phyloP scores from a whole-genome alignment of 92 coral and sea anemone genomes.

The Umimayanthus kanabou region DNA sequence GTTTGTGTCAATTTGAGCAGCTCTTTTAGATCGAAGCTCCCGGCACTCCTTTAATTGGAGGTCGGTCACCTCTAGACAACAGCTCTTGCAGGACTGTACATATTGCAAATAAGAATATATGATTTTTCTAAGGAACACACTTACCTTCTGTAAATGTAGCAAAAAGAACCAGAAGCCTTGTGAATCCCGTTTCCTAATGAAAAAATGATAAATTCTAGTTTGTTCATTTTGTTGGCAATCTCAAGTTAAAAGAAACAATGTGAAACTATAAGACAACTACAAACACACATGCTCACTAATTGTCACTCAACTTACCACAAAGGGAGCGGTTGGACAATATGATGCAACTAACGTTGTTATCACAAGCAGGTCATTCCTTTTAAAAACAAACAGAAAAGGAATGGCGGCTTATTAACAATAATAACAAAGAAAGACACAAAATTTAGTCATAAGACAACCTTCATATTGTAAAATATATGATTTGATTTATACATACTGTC shows the following conservation, averaged over 20 bases:
- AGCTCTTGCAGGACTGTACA: background rate
- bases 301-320: constrained; percentile 74
- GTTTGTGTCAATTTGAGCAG: too few relatives aligned
- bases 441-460: background rate
- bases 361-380: constrained; percentile 91
- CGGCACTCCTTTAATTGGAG: too few relatives aligned
- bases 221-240: background rate
- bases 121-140: background rate
- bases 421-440: background rate
- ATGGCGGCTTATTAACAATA: background rate
- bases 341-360: constrained; percentile 79
- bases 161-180: constrained; percentile 78
- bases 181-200: constrained; percentile 90
- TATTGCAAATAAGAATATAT: background rate
- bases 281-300: background rate
- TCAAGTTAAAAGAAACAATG: background rate
- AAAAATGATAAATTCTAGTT: background rate
- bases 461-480: too few relatives aligned
- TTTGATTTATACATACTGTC: too few relatives aligned
- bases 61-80: too few relatives aligned
- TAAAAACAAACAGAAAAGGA: background rate
- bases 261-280: background rate
- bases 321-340: constrained; percentile 89
- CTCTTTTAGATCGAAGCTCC: too few relatives aligned
- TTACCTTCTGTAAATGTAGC: constrained; percentile 97